Conservation (phyloP, 2,113 vertebrate genomes). For the Microcebus griseorufus region DNA sequence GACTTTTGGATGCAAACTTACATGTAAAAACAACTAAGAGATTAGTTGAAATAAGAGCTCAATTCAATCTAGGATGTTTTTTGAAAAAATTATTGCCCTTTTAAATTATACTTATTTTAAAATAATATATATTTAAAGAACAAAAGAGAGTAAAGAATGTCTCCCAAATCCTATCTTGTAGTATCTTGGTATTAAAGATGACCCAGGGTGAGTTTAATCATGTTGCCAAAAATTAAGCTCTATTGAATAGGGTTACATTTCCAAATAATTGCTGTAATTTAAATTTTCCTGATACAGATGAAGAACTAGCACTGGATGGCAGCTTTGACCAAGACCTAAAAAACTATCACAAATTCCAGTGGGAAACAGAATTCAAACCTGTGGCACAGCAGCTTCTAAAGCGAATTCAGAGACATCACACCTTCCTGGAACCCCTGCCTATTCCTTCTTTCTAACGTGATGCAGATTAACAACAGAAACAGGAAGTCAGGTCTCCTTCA, state of each 20-base stretch:
- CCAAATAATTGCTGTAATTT: neutral
- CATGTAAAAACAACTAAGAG: neutral
- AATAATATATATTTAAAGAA: neutral
- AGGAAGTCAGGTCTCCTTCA: slow-evolving; percentile 1
- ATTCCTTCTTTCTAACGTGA: slow-evolving; percentile 56
- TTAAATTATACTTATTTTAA: slow-evolving; percentile 12
- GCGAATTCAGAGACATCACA: slow-evolving; percentile 82
- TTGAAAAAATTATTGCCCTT: neutral
- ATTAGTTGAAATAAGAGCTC: slow-evolving; percentile 38
- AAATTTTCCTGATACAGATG: slow-evolving; percentile 86
- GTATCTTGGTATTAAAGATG: neutral
- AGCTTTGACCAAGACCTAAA: slow-evolving; percentile 82
- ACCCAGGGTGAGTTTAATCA: neutral
- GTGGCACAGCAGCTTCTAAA: slow-evolving; percentile 91
- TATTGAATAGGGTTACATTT: neutral
- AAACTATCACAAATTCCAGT: slow-evolving; percentile 88
- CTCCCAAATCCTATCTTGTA: neutral
- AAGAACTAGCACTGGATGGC: slow-evolving; percentile 86
- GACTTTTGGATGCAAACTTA: slow-evolving; percentile 9
- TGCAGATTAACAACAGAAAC: neutral
- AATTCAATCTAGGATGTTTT: neutral
- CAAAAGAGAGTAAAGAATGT: neutral
- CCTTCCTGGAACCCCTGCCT: slow-evolving; percentile 68
- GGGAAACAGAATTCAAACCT: slow-evolving; percentile 94
- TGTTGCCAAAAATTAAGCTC: neutral